Base-by-base conservation (phyloP, 1,140 invertebrate species). In the Lucilia sericata region DNA sequence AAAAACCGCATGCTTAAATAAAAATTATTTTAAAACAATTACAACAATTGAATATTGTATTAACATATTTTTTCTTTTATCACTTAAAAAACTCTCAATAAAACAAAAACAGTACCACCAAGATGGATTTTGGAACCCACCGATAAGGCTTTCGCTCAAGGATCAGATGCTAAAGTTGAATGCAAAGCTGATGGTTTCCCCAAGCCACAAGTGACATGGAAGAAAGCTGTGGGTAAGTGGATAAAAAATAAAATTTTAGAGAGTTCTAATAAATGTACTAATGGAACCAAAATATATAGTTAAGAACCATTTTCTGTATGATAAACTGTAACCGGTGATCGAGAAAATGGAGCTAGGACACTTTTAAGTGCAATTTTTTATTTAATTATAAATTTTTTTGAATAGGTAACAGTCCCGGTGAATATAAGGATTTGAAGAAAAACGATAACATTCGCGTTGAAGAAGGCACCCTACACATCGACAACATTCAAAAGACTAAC, bases 151-250 rank as follows among this genome's bases (percentile, higher is more conserved):
- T 98, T 98, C 92, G 97, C 97, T 87, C 96, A 98, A 92, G 96
- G 96, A 82, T 96, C 96, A 86, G 96, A 97, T 91, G 97, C 97
- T 84, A 95, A 96, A 89, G 95, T 98, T 86, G 97, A 98, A 93
- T 99, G 98, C 92, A 97, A 97, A 94, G 97, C 97, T 88, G 96
- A 98, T 92, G 98, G 98, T 85, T 98, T 98, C 92, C 98, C 98
- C 36, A 96, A 96, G 92, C 98, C 98, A 82, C 94, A 95, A 88
- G 96, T 98, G 17, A 96, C 96, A 86, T 99, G 98, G 98, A 98
- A 98, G 92, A 96, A 96, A 93, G 96, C 97, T 91, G 96, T 96
- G 93, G 97, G 96, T 97, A 93, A 91, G 90, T 86, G 0, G 30
- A 49, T 51, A 14, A 21, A 47, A 84, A 34, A 76, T n/a, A n/a